Evolutionary conservation across 2,113 vertebrate genomes (phyloP), one percentile per base, ranked within the genome.

Genomic region (Bungarus multicinctus): DNA sequence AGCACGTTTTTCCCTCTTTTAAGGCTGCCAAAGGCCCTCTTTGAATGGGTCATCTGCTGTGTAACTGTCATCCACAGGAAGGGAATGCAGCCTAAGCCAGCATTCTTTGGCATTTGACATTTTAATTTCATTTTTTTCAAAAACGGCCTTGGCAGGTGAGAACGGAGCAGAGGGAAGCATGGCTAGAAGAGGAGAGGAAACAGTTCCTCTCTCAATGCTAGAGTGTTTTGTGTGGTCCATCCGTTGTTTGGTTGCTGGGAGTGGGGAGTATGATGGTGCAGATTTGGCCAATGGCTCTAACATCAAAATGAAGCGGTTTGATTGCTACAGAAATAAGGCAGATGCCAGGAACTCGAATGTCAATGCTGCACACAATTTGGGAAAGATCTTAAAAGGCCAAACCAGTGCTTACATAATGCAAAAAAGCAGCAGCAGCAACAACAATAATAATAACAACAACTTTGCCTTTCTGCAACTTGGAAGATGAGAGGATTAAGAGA

Each of bases 81-180:
- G 27, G 90, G 88, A 4, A 93, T 93, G 5, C 58, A 85, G 18
- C 89, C 92, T 95, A 90, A 86, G 30, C 91, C 90, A 89, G 91
- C 93, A 25, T 93, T 95, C 88, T 88, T 88, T 94, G 91, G 74
- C 64, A 47, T 89, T 95, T 96, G 43, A 89, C 0, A 0, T 95
- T 95, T 96, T 90, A 93, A 94, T 96, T 94, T 94, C 22, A 53
- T 60, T 91, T 93, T 94, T 93, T 58, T 9, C 23, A 3, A 53
- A 92, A 64, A 64, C 4, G 0, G 23, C 47, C 94, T 92, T 95
- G 2, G 5, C 12, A 85, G 88, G 58, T 0, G 0, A 90, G 47
- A 94, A 85, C 81, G 34, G 30, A 7, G 89, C 94, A 58, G 85
- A 94, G 85, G 54, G 20, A 94, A 95, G 94, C 25, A 87, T 57